phyloP scores from a whole-genome alignment of 1,140 invertebrate genomes.

The Medauroidea extradentata region DNA sequence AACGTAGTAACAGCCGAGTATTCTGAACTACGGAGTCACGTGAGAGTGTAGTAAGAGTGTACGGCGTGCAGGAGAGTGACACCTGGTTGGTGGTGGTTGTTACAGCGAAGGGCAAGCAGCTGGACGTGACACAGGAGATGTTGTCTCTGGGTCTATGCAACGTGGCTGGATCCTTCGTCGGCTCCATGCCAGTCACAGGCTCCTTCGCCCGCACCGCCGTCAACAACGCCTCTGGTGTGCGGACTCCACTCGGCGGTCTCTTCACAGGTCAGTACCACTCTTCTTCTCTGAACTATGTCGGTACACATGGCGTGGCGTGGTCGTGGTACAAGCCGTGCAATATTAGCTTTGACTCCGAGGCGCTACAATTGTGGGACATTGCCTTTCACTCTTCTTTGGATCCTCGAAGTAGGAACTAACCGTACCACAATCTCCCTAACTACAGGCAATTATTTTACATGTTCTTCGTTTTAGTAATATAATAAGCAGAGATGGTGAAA shows the following conservation, averaged over 20 bases:
- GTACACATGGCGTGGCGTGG: too few relatives aligned
- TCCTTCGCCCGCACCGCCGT: slow-evolving; percentile 87
- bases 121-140: slow-evolving; percentile 83
- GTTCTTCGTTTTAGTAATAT: too few relatives aligned
- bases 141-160: slow-evolving; percentile 78
- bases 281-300: too few relatives aligned
- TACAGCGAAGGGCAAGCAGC: slow-evolving; percentile 66
- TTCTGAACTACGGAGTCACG: not conserved
- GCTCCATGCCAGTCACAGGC: slow-evolving; percentile 83
- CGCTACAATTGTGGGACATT: too few relatives aligned
- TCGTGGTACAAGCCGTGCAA: too few relatives aligned
- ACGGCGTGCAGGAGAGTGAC: not conserved
- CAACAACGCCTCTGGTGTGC: slow-evolving; percentile 86
- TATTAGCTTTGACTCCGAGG: too few relatives aligned
- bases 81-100: not conserved
- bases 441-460: too few relatives aligned
- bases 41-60: not conserved
- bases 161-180: slow-evolving; percentile 78
- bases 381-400: too few relatives aligned
- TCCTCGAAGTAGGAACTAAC: too few relatives aligned
- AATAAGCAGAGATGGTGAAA: too few relatives aligned
- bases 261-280: slow-evolving; percentile 55
- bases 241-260: slow-evolving; percentile 76
- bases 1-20: not conserved
- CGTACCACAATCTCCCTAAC: too few relatives aligned